phyloP scores from a whole-genome alignment of 1,140 invertebrate species.

The Triops longicaudatus region DNA sequence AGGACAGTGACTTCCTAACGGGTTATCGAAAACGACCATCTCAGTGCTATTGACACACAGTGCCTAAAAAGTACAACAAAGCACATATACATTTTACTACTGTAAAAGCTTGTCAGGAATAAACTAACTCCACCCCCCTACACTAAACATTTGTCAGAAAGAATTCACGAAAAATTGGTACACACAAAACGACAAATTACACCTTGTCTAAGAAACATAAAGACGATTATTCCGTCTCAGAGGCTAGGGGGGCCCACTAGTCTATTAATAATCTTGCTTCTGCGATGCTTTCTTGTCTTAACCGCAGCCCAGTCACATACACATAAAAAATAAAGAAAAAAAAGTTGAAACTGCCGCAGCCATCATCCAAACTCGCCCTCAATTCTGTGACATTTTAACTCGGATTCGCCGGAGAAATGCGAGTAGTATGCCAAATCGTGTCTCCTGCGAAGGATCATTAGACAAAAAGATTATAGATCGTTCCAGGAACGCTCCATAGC shows the following conservation, averaged over 20 bases:
- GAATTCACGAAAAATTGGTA: neutral
- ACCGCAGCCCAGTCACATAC: neutral
- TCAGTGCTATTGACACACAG: neutral
- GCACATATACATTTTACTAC: neutral
- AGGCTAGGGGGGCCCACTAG: neutral
- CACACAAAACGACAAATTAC: neutral
- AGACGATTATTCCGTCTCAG: neutral
- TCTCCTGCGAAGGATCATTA: neutral
- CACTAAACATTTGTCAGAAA: neutral
- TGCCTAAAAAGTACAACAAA: neutral
- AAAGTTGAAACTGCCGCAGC: no score
- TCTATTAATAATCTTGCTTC: neutral
- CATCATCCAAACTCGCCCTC: no score
- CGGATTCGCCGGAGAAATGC: neutral
- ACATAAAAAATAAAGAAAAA: no score
- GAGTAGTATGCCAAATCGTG: neutral
- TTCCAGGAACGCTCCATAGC: neutral
- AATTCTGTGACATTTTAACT: neutral
- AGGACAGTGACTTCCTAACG: neutral
- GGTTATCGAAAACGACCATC: conserved; percentile 4
- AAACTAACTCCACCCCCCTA: neutral
- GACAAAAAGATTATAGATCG: neutral
- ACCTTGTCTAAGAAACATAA: neutral
- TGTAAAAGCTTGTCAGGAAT: neutral
- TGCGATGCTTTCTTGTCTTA: neutral